Conservation (phyloP, 2,113 vertebrate genomes). For the Anthoscopus minutus region DNA sequence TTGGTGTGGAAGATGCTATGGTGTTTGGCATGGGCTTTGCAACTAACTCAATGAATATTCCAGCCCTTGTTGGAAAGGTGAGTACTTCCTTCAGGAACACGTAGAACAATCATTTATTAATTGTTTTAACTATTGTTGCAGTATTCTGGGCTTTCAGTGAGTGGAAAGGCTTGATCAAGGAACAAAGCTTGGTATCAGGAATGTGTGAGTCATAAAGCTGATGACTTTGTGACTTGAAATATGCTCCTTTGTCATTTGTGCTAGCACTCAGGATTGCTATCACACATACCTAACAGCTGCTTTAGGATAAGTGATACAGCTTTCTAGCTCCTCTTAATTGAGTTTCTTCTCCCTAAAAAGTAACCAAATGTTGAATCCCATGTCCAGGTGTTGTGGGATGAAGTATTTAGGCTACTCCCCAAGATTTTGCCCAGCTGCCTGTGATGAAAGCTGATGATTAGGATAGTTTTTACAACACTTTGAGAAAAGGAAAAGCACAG, state of each 20-base stretch:
- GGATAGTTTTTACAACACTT: neutral
- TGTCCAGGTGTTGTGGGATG: neutral
- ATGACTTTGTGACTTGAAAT: neutral
- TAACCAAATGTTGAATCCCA: neutral
- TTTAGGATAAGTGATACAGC: neutral
- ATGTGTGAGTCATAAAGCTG: neutral
- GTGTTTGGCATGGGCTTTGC: slow-evolving; percentile 93
- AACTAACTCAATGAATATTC: slow-evolving; percentile 93
- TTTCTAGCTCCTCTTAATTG: neutral
- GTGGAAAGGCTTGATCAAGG: neutral
- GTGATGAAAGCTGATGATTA: neutral
- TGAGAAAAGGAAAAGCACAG: neutral
- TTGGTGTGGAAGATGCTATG: slow-evolving; percentile 85
- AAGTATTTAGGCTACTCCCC: neutral
- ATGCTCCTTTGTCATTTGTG: neutral
- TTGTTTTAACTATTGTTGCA: neutral
- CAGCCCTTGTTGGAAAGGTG: slow-evolving; percentile 91
- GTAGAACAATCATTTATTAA: neutral
- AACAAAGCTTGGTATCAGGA: neutral
- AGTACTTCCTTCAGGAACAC: neutral
- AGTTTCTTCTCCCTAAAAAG: neutral
- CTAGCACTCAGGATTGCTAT: neutral
- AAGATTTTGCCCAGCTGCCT: neutral
- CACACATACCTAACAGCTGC: neutral
- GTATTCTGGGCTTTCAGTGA: neutral